These are phyloP conservation scores for Lithobates sylvaticus DNA, from an alignment of 2,797 vertebrate species.

Conservation along the genomic window DNA sequence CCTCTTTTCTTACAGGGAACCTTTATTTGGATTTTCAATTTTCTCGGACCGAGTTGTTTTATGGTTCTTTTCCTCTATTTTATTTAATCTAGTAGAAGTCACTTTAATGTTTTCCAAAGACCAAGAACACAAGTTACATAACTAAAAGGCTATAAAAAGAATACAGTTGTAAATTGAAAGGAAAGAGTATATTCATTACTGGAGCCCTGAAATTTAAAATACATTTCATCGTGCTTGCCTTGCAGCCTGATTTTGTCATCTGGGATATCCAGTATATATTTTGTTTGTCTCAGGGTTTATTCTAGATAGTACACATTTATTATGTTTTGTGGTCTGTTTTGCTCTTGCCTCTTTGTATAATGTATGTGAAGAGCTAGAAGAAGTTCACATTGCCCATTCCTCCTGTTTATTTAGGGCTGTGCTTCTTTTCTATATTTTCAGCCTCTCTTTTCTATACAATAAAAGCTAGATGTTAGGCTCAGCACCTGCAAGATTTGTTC, in stretches of 20 bases:
- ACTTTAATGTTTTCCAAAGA: neutral
- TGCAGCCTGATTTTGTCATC: neutral
- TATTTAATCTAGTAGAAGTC: neutral
- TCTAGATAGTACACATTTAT: constrained; percentile 1
- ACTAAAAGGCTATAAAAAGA: neutral
- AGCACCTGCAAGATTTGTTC: too few species aligned
- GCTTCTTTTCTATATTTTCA: neutral
- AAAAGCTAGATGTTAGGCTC: too few species aligned
- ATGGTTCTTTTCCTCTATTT: neutral
- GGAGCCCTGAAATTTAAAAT: neutral
- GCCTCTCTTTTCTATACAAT: neutral
- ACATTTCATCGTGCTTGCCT: neutral
- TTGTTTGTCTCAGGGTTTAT: neutral
- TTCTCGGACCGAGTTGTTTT: neutral
- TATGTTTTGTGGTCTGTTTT: neutral
- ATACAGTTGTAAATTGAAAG: neutral
- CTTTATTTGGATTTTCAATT: too few species aligned
- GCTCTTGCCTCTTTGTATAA: neutral
- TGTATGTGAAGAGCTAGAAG: neutral
- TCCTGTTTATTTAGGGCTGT: neutral
- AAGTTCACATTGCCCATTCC: neutral
- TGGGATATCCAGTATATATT: neutral
- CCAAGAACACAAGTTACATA: neutral
- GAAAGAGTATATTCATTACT: neutral
- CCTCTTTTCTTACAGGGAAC: too few species aligned